Conservation (phyloP, 1,140 invertebrate species). For the Dysdera silvatica region DNA sequence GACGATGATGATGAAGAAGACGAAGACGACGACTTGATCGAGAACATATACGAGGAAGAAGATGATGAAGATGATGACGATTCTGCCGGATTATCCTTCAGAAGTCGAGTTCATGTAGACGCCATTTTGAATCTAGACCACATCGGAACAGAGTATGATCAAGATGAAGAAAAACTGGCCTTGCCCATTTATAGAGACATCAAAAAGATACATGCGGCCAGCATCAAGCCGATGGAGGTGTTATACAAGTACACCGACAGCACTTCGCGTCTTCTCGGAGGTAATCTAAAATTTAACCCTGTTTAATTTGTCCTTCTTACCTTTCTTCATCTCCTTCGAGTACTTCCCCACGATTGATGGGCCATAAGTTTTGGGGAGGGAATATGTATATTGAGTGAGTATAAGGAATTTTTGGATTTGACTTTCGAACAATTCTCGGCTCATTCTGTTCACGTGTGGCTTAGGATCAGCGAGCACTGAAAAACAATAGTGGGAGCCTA, state of each 20-base stretch:
- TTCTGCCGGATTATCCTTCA: neutral
- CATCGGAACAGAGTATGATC: slow-evolving; percentile 53
- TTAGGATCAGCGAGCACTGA: too few species aligned
- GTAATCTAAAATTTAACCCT: neutral
- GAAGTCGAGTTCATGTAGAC: slow-evolving; percentile 62
- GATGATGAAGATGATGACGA: slow-evolving; percentile 15
- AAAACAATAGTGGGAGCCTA: too few species aligned
- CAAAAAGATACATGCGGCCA: slow-evolving; percentile 75
- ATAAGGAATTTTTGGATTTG: too few species aligned
- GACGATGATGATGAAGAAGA: neutral
- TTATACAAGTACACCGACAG: slow-evolving; percentile 86
- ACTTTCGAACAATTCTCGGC: too few species aligned
- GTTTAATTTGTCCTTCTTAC: too few species aligned
- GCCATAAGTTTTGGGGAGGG: too few species aligned
- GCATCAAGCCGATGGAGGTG: slow-evolving; percentile 79
- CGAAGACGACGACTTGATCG: slow-evolving; percentile 17
- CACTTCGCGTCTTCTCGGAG: slow-evolving; percentile 59
- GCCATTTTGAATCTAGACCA: slow-evolving; percentile 67
- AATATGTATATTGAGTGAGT: too few species aligned
- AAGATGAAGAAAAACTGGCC: slow-evolving; percentile 51
- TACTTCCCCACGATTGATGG: too few species aligned
- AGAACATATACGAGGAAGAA: slow-evolving; percentile 26
- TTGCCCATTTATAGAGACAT: slow-evolving; percentile 72
- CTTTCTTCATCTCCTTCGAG: too few species aligned
- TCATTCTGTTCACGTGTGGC: too few species aligned